phyloP scores from a whole-genome alignment of 2,888 invertebrate species.

The Drosophila pegasa region DNA sequence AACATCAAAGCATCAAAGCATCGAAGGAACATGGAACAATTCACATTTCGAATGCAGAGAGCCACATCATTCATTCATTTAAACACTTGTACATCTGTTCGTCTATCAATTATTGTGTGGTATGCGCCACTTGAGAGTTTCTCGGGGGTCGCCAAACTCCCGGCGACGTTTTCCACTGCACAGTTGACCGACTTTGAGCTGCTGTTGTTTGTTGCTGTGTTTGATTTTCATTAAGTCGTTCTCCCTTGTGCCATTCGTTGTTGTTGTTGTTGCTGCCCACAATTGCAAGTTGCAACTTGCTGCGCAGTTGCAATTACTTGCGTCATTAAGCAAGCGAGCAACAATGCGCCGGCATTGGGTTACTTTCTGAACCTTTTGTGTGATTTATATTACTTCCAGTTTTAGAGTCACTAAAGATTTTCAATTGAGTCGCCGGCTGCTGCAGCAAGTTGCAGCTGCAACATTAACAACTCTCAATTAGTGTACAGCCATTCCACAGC shows the following conservation, averaged over 20 bases:
- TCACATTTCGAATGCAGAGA: slow-evolving; percentile 33
- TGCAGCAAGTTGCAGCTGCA: slow-evolving; percentile 49
- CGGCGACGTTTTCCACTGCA: slow-evolving; percentile 57
- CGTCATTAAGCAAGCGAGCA: slow-evolving; percentile 72
- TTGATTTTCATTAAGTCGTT: slow-evolving; percentile 79
- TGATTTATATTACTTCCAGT: slow-evolving; percentile 74
- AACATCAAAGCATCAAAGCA: slow-evolving; percentile 34
- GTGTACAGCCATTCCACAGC: slow-evolving; percentile 38
- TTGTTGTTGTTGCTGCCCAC: slow-evolving; percentile 37
- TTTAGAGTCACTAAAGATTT: slow-evolving; percentile 70
- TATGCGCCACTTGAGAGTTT: slow-evolving; percentile 56
- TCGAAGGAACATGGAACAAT: slow-evolving; percentile 18
- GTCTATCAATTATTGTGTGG: slow-evolving; percentile 74
- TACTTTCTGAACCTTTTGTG: slow-evolving; percentile 71
- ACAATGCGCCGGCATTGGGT: slow-evolving; percentile 45
- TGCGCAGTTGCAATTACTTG: slow-evolving; percentile 68
- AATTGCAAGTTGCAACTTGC: slow-evolving; percentile 38
- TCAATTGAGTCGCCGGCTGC: slow-evolving; percentile 53
- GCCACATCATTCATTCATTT: slow-evolving; percentile 65
- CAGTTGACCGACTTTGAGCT: slow-evolving; percentile 62
- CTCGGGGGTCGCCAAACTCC: slow-evolving; percentile 29
- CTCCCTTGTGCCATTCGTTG: slow-evolving; percentile 52
- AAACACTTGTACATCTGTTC: slow-evolving; percentile 80
- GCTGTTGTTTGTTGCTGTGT: slow-evolving; percentile 50
- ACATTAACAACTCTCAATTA: slow-evolving; percentile 59